phyloP scores from a whole-genome alignment of 1,140 invertebrate genomes.

The Lepidostoma basale region DNA sequence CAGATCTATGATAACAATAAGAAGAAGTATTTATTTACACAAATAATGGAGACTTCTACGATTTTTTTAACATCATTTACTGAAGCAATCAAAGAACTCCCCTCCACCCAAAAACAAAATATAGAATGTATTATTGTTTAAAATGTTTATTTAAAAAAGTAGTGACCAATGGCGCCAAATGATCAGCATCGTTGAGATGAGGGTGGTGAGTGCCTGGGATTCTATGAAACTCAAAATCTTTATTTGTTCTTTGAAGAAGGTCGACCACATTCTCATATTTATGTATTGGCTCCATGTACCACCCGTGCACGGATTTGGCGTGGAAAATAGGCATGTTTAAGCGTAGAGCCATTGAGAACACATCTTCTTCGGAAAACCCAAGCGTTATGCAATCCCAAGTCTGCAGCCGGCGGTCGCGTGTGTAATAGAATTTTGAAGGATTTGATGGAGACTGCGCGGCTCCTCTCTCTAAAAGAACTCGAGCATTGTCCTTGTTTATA shows the following conservation, averaged over 20 bases:
- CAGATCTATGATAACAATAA: too few species aligned
- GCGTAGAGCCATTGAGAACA: conserved; percentile 57
- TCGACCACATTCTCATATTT: conserved; percentile 62
- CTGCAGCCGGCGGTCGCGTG: conserved; percentile 66
- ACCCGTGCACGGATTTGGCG: conserved; percentile 63
- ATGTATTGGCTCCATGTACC: conserved; percentile 62
- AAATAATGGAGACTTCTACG: too few species aligned
- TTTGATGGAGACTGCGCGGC: conserved; percentile 58
- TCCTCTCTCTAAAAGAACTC: conserved; percentile 65
- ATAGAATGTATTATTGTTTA: conserved; percentile 8
- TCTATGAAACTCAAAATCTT: conserved; percentile 65
- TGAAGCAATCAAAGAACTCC: too few species aligned
- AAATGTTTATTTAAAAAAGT: conserved; percentile 64
- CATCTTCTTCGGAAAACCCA: conserved; percentile 57
- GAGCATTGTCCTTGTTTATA: conserved; percentile 60
- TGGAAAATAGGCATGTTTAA: conserved; percentile 64
- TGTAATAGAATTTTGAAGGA: conserved; percentile 67
- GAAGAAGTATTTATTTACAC: too few species aligned
- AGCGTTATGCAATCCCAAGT: conserved; percentile 54
- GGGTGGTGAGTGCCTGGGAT: conserved; percentile 77
- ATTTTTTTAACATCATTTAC: too few species aligned
- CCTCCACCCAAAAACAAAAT: too few species aligned
- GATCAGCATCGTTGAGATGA: conserved; percentile 72
- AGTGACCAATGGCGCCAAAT: conserved; percentile 62
- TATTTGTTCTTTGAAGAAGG: conserved; percentile 61